These are phyloP conservation scores for Drosophila triauraria DNA, from an alignment of 1,140 invertebrate genomes.

Conservation along the genomic window DNA sequence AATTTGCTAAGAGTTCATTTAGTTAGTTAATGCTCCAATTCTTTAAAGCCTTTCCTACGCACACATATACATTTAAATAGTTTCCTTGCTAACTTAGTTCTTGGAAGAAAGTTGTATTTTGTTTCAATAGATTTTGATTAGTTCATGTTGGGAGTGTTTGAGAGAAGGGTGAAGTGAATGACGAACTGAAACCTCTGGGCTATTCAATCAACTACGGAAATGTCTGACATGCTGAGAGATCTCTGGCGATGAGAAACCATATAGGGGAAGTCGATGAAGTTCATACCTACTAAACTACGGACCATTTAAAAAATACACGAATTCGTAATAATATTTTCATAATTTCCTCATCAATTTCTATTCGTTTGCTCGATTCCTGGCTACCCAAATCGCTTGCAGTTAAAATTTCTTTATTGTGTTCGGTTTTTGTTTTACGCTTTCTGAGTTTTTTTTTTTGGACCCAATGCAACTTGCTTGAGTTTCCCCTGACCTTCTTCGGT, in stretches of 20 bases:
- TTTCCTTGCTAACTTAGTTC: slow-evolving; percentile 70
- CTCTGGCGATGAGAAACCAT: slow-evolving; percentile 34
- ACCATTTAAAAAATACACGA: slow-evolving; percentile 72
- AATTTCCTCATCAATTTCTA: slow-evolving; percentile 11
- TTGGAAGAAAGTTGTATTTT: slow-evolving; percentile 74
- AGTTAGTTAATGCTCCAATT: slow-evolving; percentile 56
- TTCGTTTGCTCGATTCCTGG: slow-evolving; percentile 16
- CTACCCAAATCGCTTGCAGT: slow-evolving; percentile 43
- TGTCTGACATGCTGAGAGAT: slow-evolving; percentile 12
- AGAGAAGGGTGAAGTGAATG: slow-evolving; percentile 29
- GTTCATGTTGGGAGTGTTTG: slow-evolving; percentile 51
- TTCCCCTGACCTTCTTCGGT: slow-evolving; percentile 18
- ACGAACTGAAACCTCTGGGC: slow-evolving; percentile 64
- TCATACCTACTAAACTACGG: slow-evolving; percentile 74
- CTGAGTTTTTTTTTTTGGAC: slow-evolving; percentile 56
- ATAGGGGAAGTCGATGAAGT: slow-evolving; percentile 41
- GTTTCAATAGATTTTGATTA: slow-evolving; percentile 70
- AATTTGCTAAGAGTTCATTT: slow-evolving; percentile 76
- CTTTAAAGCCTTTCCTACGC: slow-evolving; percentile 72
- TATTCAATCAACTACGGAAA: slow-evolving; percentile 20
- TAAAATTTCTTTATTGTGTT: slow-evolving; percentile 57
- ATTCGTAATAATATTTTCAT: slow-evolving; percentile 48
- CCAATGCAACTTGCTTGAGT: slow-evolving; percentile 77
- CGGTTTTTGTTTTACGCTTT: slow-evolving; percentile 25
- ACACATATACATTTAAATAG: slow-evolving; percentile 76